Evolutionary conservation across 2,113 vertebrate genomes (phyloP).

Genomic region (Gnathonemus echidnorhynchus): DNA sequence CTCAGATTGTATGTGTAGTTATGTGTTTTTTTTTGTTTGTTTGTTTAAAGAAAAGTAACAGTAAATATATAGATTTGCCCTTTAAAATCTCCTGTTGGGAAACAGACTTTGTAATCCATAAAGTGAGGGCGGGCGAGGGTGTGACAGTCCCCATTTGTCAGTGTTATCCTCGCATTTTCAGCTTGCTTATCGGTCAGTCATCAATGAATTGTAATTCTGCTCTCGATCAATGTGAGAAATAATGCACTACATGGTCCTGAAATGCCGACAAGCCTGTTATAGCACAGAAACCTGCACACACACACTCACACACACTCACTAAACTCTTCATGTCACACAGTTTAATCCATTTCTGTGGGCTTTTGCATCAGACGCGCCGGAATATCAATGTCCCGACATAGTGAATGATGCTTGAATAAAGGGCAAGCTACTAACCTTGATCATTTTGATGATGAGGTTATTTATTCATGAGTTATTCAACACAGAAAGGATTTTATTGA

Average conservation of each 20-base stretch:
- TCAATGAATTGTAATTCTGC: constrained; percentile 2
- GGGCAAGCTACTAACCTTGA: neutral
- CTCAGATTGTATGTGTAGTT: neutral
- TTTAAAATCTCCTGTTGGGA: neutral
- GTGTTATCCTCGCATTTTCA: neutral
- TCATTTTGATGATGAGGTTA: neutral
- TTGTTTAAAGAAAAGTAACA: neutral
- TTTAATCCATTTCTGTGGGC: neutral
- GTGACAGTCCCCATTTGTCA: neutral
- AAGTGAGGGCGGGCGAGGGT: neutral
- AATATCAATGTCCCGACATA: neutral
- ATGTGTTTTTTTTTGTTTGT: neutral
- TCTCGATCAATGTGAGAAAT: neutral
- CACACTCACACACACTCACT: neutral
- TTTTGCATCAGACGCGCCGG: neutral
- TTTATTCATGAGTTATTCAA: neutral
- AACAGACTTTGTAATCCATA: neutral
- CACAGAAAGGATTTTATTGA: neutral
- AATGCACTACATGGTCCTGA: neutral
- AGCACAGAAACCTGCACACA: neutral
- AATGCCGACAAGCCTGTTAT: neutral
- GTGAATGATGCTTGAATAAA: neutral
- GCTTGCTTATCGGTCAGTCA: neutral
- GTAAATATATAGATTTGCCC: neutral
- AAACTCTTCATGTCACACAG: neutral